Evolutionary conservation across 2,113 vertebrate species (phyloP).

Genomic region (Rhinolophus ferrumequinum): DNA sequence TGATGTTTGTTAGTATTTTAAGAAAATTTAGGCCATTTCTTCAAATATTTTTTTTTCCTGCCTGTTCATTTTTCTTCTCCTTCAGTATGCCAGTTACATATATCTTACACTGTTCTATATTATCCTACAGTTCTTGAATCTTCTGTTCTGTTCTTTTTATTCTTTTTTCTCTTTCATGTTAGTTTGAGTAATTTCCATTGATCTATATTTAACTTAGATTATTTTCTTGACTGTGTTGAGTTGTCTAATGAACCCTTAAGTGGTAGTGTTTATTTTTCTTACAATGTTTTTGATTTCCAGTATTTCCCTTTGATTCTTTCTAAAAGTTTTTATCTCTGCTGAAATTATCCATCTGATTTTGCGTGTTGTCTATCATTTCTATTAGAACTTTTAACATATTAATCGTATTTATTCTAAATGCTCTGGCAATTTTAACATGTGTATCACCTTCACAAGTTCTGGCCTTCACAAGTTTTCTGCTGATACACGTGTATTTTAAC

Average conservation of each 20-base stretch:
- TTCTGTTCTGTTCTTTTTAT: neutral
- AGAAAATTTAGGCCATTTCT: neutral
- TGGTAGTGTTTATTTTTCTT: neutral
- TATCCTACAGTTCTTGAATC: neutral
- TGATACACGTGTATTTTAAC: too few species aligned
- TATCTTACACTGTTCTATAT: neutral
- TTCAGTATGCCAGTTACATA: neutral
- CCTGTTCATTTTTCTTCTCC: neutral
- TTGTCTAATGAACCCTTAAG: neutral
- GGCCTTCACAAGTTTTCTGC: too few species aligned
- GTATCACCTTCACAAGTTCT: too few species aligned
- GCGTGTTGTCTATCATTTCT: neutral
- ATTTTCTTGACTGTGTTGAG: neutral
- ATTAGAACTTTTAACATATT: neutral
- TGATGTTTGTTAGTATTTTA: neutral
- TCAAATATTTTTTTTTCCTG: neutral
- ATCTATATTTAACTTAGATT: neutral
- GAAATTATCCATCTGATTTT: neutral
- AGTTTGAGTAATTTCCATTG: neutral
- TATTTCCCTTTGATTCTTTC: neutral
- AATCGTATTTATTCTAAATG: neutral
- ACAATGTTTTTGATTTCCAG: neutral
- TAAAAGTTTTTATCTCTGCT: neutral
- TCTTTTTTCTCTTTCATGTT: neutral
- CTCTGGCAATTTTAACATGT: neutral